Evolutionary conservation across 2,113 vertebrate species (phyloP), one percentile per base, ranked within the genome.

Genomic region (Aphyosemion australe): DNA sequence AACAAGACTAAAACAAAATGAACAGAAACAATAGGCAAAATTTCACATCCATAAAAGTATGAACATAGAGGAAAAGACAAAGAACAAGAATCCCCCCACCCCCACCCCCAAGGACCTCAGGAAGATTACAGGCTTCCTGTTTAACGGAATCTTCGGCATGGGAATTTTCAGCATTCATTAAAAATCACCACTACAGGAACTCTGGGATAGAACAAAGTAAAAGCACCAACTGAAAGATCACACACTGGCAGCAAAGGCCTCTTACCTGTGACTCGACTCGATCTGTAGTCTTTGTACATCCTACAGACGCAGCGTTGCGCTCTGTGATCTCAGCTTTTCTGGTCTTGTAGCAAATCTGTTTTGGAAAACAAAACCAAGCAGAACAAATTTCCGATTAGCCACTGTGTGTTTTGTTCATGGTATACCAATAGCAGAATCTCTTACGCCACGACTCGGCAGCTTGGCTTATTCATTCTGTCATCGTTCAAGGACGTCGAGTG

Each of bases 271-370:
- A 84, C 84, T 84, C 83, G 60, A 53, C 79, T 79, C 61, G 87
- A 61, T 83, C 88, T 91, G 88, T 70, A 85, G 72, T 92, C 89
- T 87, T 89, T 87, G 89, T 84, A 89, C 92, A 94, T 94, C 68
- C 61, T 86, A 74, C 45, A 62, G 57, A 67, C 20, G 50, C 64
- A 62, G 65, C 16, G 1, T 26, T n/a, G 31, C 50, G 12, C 19
- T 53, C 45, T 32, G 43, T 50, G 79, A 83, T 74, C 59, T 65
- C 77, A 58, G 60, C 48, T 50, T 72, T 75, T 79, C 47, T 61
- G 48, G 32, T 67, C 53, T 69, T 63, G 48, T 14, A 61, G 60
- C 15, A 16, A 72, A 54, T 72, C 83, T 90, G 84, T 83, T 78
- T 62, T 26, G 34, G 58, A 73, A 72, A 76, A 72, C 39, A 81